phyloP scores from a whole-genome alignment of 2,888 invertebrate species.

The Eumacrocentrus americanus region DNA sequence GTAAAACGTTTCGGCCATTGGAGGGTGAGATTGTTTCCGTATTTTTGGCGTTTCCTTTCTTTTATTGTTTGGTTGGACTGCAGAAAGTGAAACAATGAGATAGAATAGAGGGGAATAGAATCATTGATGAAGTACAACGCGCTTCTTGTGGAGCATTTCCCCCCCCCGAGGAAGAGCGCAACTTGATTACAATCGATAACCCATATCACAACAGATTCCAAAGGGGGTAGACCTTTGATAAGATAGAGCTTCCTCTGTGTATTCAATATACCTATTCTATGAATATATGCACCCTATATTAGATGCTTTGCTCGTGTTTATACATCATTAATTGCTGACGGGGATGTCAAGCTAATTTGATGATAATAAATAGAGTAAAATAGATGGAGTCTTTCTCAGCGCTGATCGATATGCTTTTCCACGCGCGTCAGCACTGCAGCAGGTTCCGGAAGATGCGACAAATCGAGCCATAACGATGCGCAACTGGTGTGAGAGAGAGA shows the following conservation, averaged over 20 bases:
- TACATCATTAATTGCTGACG: no score
- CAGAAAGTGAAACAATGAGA: no score
- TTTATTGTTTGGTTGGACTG: not conserved
- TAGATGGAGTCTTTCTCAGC: not conserved
- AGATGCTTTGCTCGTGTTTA: no score
- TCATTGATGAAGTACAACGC: not conserved
- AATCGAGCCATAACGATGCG: slow-evolving; percentile 16
- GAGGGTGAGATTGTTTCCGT: not conserved
- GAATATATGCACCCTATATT: no score
- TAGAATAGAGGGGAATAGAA: no score
- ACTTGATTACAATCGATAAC: slow-evolving; percentile 25
- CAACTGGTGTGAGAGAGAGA: slow-evolving; percentile 31
- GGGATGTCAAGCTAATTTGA: not conserved
- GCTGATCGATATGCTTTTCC: slow-evolving; percentile 36
- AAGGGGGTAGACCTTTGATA: no score
- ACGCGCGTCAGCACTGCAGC: slow-evolving; percentile 37
- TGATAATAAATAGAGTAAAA: not conserved
- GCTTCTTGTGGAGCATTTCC: not conserved
- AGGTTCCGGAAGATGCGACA: slow-evolving; percentile 24
- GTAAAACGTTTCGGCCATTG: slow-evolving; percentile 1
- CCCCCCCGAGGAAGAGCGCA: slow-evolving; percentile 8
- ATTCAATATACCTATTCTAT: no score
- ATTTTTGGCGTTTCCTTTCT: not conserved
- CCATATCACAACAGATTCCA: not conserved
- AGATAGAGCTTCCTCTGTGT: no score